Evolutionary conservation across 2,113 vertebrate species (phyloP).

Genomic region (Oncorhynchus nerka): DNA sequence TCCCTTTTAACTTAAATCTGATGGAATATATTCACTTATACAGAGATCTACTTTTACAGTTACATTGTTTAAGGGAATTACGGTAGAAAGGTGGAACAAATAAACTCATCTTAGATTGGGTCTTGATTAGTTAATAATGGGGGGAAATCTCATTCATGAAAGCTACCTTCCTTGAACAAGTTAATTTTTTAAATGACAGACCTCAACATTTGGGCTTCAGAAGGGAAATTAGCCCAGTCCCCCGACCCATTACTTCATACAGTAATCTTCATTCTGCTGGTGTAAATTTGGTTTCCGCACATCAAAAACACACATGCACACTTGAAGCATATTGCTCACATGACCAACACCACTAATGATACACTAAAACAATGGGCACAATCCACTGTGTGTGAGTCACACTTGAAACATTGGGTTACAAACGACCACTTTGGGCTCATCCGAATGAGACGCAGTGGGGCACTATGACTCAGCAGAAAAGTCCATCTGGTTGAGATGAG

Average conservation of each 20-base stretch:
- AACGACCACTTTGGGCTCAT: slow-evolving; percentile 10
- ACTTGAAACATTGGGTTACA: background rate
- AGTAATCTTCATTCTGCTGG: slow-evolving; percentile 56
- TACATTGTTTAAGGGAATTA: slow-evolving; percentile 28
- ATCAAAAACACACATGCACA: slow-evolving; percentile 1
- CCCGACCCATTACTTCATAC: slow-evolving; percentile 17
- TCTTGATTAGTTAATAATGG: background rate
- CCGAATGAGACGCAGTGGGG: slow-evolving; percentile 14
- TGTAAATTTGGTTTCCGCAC: slow-evolving; percentile 37
- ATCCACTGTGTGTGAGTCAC: background rate
- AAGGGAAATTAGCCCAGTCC: slow-evolving; percentile 11
- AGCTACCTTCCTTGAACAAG: slow-evolving; percentile 5
- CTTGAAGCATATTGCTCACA: background rate
- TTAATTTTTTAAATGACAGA: slow-evolving; percentile 4
- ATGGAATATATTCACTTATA: background rate
- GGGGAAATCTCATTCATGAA: background rate
- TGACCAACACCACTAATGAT: background rate
- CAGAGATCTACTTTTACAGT: background rate
- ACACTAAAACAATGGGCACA: background rate
- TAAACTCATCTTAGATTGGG: background rate
- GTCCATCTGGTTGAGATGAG: slow-evolving; percentile 29
- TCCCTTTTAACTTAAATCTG: background rate
- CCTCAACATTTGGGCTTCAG: slow-evolving; percentile 24
- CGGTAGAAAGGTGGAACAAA: slow-evolving; percentile 2
- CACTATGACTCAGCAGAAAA: background rate